Conservation (phyloP, 2,888 invertebrate species). For the Eupithecia vulgata region DNA sequence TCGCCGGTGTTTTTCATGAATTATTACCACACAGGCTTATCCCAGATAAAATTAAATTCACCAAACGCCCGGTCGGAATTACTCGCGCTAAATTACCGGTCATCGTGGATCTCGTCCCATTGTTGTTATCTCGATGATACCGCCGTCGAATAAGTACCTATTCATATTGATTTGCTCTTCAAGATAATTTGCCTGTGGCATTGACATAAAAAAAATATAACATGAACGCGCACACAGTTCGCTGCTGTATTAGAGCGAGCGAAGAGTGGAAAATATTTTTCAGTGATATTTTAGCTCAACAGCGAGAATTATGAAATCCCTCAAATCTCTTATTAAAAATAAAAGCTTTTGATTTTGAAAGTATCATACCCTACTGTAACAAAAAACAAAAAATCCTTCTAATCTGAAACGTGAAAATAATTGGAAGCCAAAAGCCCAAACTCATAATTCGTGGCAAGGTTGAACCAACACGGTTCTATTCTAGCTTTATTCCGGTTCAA, state of each 20-base stretch:
- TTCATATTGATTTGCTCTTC: slow-evolving; percentile 64
- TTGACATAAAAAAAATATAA: too few species aligned
- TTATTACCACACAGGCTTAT: slow-evolving; percentile 64
- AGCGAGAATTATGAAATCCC: background rate
- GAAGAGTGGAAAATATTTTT: background rate
- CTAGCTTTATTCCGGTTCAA: slow-evolving; percentile 55
- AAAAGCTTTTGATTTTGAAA: background rate
- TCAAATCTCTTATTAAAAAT: background rate
- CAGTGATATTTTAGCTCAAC: background rate
- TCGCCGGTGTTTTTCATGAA: slow-evolving; percentile 61
- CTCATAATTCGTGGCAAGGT: slow-evolving; percentile 58
- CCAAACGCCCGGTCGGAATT: slow-evolving; percentile 63
- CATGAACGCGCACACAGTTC: background rate
- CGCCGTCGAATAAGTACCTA: slow-evolving; percentile 53
- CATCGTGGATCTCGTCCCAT: slow-evolving; percentile 61
- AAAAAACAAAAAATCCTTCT: slow-evolving; percentile 4
- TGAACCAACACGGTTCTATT: slow-evolving; percentile 48
- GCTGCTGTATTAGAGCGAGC: background rate
- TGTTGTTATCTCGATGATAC: slow-evolving; percentile 64
- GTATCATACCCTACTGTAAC: background rate
- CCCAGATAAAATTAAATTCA: slow-evolving; percentile 73
- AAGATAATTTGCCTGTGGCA: slow-evolving; percentile 10
- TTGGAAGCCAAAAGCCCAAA: slow-evolving; percentile 55
- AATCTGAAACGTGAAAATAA: slow-evolving; percentile 27
- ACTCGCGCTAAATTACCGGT: slow-evolving; percentile 72